Evolutionary conservation across 2,113 vertebrate genomes (phyloP).

Genomic region (Dipodomys merriami): DNA sequence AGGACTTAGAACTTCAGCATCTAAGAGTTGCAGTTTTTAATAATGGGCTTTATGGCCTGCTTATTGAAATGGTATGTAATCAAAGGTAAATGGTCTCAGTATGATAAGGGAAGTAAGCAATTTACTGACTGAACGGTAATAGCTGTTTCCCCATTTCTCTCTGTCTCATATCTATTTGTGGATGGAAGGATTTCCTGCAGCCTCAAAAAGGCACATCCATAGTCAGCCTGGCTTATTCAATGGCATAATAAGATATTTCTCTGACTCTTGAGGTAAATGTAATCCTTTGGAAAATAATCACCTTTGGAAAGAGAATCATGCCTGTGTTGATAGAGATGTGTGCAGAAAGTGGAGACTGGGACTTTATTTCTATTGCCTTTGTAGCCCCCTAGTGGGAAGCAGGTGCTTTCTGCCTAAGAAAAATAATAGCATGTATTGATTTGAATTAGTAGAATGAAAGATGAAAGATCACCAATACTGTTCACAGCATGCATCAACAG

Average conservation of each 20-base stretch:
- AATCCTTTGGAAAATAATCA: slow-evolving; percentile 16
- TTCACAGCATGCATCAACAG: background rate
- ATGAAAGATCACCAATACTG: background rate
- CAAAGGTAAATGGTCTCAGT: background rate
- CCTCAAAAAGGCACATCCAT: background rate
- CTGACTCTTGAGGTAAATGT: background rate
- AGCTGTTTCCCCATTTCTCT: background rate
- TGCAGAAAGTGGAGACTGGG: background rate
- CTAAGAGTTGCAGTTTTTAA: slow-evolving; percentile 17
- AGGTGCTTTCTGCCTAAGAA: background rate
- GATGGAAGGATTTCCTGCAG: background rate
- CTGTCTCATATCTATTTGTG: background rate
- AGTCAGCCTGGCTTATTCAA: background rate
- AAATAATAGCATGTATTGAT: background rate
- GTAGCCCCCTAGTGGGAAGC: background rate
- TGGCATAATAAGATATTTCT: slow-evolving; percentile 18
- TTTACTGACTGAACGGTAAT: background rate
- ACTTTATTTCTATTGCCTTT: background rate
- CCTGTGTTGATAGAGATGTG: background rate
- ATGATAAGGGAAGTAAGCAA: background rate
- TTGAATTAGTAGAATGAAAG: slow-evolving; percentile 13
- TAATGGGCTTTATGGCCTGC: background rate
- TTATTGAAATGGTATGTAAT: background rate
- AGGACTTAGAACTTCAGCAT: slow-evolving; percentile 10
- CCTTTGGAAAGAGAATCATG: slow-evolving; percentile 5